phyloP scores from a whole-genome alignment of 1,140 invertebrate species.

The Papilio aristodemus region DNA sequence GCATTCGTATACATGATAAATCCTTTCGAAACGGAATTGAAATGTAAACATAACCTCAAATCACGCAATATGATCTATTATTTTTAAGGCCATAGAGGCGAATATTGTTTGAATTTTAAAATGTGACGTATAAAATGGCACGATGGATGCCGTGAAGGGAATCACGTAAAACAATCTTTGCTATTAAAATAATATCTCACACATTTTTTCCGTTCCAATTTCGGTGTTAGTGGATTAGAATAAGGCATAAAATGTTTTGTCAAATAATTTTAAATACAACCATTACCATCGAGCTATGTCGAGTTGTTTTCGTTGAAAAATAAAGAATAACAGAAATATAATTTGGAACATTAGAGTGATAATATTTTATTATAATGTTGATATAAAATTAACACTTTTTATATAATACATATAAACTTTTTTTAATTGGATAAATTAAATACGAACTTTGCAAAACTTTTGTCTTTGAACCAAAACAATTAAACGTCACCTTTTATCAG shows the following conservation, averaged over 20 bases:
- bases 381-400: too few species aligned
- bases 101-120: slow-evolving; percentile 30
- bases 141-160: slow-evolving; percentile 41
- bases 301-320: slow-evolving; percentile 12
- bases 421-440: too few species aligned
- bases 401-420: too few species aligned
- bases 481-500: too few species aligned
- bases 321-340: too few species aligned
- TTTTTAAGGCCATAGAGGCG: not conserved
- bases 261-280: too few species aligned
- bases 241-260: not conserved
- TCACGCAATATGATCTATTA: slow-evolving; percentile 31
- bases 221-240: not conserved
- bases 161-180: slow-evolving; percentile 39
- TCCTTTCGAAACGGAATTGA: slow-evolving; percentile 35
- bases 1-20: slow-evolving; percentile 4
- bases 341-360: too few species aligned
- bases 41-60: slow-evolving; percentile 44
- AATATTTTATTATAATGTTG: too few species aligned
- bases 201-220: not conserved
- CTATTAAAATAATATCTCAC: slow-evolving; percentile 7
- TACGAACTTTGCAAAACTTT: too few species aligned
- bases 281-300: not conserved
- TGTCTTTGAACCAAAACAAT: too few species aligned
- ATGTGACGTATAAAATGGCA: slow-evolving; percentile 42